phyloP scores from a whole-genome alignment of 2,888 invertebrate genomes.

The Lottia scabra region DNA sequence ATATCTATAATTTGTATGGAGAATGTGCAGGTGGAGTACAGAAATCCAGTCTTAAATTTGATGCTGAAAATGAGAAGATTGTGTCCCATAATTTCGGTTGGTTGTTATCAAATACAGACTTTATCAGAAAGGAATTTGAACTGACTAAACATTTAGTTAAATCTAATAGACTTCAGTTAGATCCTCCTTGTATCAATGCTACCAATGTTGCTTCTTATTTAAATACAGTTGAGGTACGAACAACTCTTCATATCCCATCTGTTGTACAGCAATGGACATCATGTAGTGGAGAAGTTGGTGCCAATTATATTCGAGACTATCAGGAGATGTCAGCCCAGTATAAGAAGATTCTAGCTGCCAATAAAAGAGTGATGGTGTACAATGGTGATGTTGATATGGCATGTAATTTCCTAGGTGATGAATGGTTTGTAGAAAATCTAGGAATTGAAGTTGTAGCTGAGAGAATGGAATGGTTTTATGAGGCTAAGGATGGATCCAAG shows the following conservation, averaged over 20 bases:
- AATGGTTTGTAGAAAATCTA: constrained; percentile 70
- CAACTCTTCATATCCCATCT: constrained; percentile 63
- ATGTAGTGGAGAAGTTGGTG: constrained; percentile 54
- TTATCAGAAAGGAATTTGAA: constrained; percentile 24
- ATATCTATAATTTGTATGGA: constrained; percentile 69
- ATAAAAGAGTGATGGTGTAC: constrained; percentile 68
- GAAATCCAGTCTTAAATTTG: constrained; percentile 12
- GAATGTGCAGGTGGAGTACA: constrained; percentile 51
- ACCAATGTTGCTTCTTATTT: constrained; percentile 70
- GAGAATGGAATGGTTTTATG: constrained; percentile 48
- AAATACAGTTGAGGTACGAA: constrained; percentile 70
- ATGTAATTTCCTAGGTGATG: constrained; percentile 71
- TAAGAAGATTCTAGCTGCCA: constrained; percentile 45
- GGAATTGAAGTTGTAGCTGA: constrained; percentile 28
- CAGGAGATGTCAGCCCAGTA: constrained; percentile 55
- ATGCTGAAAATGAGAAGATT: constrained; percentile 3
- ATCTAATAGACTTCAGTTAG: constrained; percentile 31
- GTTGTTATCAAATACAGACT: constrained; percentile 18
- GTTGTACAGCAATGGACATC: constrained; percentile 54
- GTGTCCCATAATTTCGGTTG: constrained; percentile 35
- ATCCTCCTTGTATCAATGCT: constrained; percentile 62
- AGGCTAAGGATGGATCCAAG: constrained; percentile 32
- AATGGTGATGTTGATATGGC: constrained; percentile 72
- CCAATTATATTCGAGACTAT: constrained; percentile 31
- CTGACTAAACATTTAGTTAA: constrained; percentile 9